Conservation (phyloP, 1,140 invertebrate species). For the Holcopasites calliopsidis region DNA sequence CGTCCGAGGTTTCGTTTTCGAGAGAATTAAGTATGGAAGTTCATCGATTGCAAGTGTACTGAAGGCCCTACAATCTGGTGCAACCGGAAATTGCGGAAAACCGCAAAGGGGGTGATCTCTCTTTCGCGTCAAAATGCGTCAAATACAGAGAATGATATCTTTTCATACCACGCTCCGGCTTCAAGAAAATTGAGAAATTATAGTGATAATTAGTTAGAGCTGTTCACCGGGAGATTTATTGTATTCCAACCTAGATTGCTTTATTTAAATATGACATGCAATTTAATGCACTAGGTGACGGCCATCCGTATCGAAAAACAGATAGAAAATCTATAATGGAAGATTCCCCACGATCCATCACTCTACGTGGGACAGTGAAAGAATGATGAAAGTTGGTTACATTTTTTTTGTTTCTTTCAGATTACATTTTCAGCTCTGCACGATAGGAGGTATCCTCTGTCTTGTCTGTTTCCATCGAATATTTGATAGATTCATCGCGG, state of each 20-base stretch:
- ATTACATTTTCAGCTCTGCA: not conserved
- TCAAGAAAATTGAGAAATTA: too few relatives aligned
- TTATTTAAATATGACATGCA: not conserved
- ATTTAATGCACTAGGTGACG: not conserved
- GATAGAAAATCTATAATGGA: constrained; percentile 12
- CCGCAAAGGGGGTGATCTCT: too few relatives aligned
- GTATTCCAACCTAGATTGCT: not conserved
- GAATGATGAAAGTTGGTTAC: constrained; percentile 5
- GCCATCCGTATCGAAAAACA: not conserved
- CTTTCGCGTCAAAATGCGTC: too few relatives aligned
- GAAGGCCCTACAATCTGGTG: too few relatives aligned
- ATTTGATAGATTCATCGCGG: constrained; percentile 12
- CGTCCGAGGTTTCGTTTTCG: too few relatives aligned
- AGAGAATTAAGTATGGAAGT: too few relatives aligned
- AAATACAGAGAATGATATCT: too few relatives aligned
- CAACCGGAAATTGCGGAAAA: too few relatives aligned
- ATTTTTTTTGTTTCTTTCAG: not conserved
- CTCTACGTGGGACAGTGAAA: not conserved
- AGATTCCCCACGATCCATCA: not conserved
- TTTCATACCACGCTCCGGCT: too few relatives aligned
- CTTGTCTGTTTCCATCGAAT: constrained; percentile 5
- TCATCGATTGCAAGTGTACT: too few relatives aligned
- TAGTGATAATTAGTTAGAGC: too few relatives aligned
- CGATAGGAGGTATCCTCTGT: not conserved
- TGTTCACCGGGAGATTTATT: not conserved